Conservation (phyloP, 2,797 vertebrate species). For the Microctenopoma steveboyesi region DNA sequence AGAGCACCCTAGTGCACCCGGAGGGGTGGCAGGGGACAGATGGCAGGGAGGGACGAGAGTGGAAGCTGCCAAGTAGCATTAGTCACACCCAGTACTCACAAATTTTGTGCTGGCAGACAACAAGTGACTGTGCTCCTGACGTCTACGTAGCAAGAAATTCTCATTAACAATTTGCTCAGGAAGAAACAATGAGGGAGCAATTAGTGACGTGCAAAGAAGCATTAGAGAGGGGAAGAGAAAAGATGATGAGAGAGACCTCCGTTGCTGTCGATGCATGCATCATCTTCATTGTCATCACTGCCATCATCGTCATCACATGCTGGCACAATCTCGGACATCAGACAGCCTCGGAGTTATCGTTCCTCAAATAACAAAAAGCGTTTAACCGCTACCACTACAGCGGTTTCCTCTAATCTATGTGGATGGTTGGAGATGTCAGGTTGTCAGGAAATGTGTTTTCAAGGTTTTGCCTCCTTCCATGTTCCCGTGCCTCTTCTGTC, state of each 20-base stretch:
- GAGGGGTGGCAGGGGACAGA: slow-evolving; percentile 83
- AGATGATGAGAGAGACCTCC: slow-evolving; percentile 47
- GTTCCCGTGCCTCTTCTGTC: slow-evolving; percentile 22
- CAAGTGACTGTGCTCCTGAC: slow-evolving; percentile 74
- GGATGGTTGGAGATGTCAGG: background rate
- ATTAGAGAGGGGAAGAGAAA: slow-evolving; percentile 38
- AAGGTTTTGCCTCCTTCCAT: slow-evolving; percentile 10
- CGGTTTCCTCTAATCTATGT: background rate
- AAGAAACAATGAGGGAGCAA: slow-evolving; percentile 70
- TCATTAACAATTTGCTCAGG: slow-evolving; percentile 79
- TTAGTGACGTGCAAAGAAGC: slow-evolving; percentile 67
- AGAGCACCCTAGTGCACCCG: slow-evolving; percentile 77
- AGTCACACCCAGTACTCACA: slow-evolving; percentile 87
- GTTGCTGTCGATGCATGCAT: slow-evolving; percentile 40
- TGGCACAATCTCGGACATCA: slow-evolving; percentile 15
- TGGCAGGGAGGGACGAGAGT: slow-evolving; percentile 79
- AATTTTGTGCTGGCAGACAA: slow-evolving; percentile 79
- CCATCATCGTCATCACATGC: slow-evolving; percentile 18
- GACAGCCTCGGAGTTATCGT: slow-evolving; percentile 14
- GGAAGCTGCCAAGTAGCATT: slow-evolving; percentile 83
- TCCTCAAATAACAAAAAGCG: slow-evolving; percentile 26
- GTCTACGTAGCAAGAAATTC: slow-evolving; percentile 78
- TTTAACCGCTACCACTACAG: slow-evolving; percentile 1
- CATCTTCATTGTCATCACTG: slow-evolving; percentile 21
- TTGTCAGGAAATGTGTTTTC: slow-evolving; percentile 14